Conservation (phyloP, 2,888 invertebrate species). For the Plebejus anna region DNA sequence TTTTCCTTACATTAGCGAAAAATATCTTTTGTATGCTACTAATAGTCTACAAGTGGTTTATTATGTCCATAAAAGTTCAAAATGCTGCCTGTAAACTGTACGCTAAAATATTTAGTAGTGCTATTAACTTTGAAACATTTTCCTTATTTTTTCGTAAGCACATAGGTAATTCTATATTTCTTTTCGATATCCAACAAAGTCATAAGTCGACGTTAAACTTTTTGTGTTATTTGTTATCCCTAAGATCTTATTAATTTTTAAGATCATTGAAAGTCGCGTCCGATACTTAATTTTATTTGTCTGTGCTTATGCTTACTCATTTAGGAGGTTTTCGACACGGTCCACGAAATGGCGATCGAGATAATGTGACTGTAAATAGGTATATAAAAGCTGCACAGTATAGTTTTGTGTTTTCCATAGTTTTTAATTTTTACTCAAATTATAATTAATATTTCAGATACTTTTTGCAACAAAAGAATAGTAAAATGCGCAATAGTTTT, state of each 20-base stretch:
- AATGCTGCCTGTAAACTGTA: neutral
- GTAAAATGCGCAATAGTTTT: no score
- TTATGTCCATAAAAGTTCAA: neutral
- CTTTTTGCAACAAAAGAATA: no score
- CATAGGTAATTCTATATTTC: neutral
- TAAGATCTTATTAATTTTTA: neutral
- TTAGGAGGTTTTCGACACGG: neutral
- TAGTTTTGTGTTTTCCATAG: no score
- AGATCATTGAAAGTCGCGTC: neutral
- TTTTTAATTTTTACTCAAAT: no score
- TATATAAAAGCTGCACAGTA: no score
- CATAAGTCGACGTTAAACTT: neutral
- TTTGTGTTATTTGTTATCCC: neutral
- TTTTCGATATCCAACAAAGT: neutral
- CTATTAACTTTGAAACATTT: neutral
- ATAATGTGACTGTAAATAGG: neutral
- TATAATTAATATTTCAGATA: no score
- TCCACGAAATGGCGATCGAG: conserved; percentile 23
- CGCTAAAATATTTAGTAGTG: neutral
- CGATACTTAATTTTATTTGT: neutral
- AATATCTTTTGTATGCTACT: neutral
- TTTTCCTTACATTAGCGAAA: no score
- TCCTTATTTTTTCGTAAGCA: neutral
- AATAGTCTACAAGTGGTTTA: neutral
- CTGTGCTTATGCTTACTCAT: neutral